Conservation (phyloP, 1,140 invertebrate genomes). For the Magallana angulata region DNA sequence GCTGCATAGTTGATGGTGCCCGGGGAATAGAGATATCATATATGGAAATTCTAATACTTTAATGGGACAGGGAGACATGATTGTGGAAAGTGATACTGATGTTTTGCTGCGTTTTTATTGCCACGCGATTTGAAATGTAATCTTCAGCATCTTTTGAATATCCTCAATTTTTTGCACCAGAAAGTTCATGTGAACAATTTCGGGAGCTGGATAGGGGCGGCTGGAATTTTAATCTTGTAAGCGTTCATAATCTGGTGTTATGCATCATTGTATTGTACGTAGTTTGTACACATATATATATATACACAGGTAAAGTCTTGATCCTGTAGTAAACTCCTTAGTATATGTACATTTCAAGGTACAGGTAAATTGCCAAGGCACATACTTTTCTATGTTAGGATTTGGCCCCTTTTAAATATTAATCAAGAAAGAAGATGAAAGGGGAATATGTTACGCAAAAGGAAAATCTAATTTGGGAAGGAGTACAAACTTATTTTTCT, state of each 20-base stretch:
- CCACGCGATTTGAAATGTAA: no score
- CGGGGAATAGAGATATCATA: no score
- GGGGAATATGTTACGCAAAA: background rate
- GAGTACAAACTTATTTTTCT: background rate
- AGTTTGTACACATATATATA: background rate
- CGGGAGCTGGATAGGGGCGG: background rate
- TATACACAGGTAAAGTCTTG: background rate
- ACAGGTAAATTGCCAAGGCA: background rate
- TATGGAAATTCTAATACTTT: no score
- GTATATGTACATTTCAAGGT: background rate
- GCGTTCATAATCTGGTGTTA: constrained; percentile 26
- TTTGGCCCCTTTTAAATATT: background rate
- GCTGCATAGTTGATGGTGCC: no score
- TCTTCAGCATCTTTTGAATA: no score
- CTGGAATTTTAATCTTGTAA: background rate
- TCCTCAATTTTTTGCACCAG: background rate
- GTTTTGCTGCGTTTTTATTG: no score
- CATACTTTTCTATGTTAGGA: no score
- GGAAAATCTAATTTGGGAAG: no score
- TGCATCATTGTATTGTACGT: constrained; percentile 20
- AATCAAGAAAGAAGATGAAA: background rate
- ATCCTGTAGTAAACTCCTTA: background rate
- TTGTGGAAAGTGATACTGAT: no score
- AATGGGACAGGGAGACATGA: no score
- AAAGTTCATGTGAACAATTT: constrained; percentile 18